Base-by-base conservation (phyloP, 2,888 invertebrate genomes). In the Dryobotodes eremita region DNA sequence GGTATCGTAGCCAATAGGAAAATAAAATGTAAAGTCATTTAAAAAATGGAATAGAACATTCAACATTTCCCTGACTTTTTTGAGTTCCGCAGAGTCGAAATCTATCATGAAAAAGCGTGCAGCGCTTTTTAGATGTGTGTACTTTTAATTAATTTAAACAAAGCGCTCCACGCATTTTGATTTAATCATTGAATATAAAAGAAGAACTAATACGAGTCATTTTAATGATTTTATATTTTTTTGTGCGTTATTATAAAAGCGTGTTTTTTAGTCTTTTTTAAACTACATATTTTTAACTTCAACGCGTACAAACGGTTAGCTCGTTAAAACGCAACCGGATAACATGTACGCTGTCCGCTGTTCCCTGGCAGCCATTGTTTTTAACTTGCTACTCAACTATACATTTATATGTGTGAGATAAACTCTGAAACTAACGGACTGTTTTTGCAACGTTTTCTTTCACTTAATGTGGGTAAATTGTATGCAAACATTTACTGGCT, bases 251-350 rank as follows among this genome's bases (percentile, higher is more conserved):
- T 36, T 36, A 36, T 36, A 36, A 36, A 36, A 36, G 31, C 31
- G 31, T 36, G 31, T 36, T 36, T 36, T 36, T 36, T 36, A 2
- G 31, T 36, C 1, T 36, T 36, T 36, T 36, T 36, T 36, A 36
- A 36, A 36, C 31, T 36, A 36, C 31, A 2, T 36, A 36, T 57
- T 76, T 76, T 77, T 53, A 46, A 69, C 8, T 26, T 26, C 15
- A 50, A 15, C 13, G 20, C 2, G 11, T 46, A 23, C n/a, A 15
- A 15, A 31, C 23, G 15, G 57, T 59, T 65, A 65, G n/a, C 74
- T 79, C 74, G 79, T 80, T 81, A 79, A 73, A 79, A 64, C 17
- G 74, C 23, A 72, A 79, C 74, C 15, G 46, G 81, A 79, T 81
- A 80, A 65, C 79, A 26, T 31, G 64, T 17, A 15, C n/a, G n/a